Percentiles rank a stretch among this genome's conserved stretches.
Evolutionary conservation across 2,113 vertebrate genomes (phyloP).

Genomic region (Tachuris rubrigastra): DNA sequence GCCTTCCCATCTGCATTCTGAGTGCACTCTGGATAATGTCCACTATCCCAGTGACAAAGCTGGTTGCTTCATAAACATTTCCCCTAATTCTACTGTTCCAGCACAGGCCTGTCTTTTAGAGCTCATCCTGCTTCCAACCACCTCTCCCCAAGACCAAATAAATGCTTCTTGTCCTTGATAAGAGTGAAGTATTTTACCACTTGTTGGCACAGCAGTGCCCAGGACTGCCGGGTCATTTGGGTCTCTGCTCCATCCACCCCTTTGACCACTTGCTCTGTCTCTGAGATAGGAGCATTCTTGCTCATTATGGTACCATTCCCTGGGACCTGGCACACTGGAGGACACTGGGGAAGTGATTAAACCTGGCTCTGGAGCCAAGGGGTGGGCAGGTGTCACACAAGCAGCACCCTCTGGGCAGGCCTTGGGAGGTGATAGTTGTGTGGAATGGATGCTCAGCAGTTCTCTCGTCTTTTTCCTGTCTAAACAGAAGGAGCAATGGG

Average conservation of each 20-base stretch:
- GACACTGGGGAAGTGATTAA: neutral
- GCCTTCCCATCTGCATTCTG: neutral
- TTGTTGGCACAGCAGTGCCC: neutral
- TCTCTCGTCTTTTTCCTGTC: neutral
- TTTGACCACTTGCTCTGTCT: neutral
- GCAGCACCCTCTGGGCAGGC: neutral
- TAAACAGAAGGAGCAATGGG: neutral
- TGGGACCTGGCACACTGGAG: fast-evolving
- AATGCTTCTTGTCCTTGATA: neutral
- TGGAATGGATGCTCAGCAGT: neutral
- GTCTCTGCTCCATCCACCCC: neutral
- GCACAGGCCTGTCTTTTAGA: neutral
- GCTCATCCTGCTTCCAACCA: neutral
- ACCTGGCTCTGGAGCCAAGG: neutral
- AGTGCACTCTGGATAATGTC: neutral
- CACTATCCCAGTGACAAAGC: neutral
- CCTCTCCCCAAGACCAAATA: neutral
- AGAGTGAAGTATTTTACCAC: neutral
- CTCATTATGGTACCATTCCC: neutral
- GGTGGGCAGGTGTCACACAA: neutral
- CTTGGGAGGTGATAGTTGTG: fast-evolving
- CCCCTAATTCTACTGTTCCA: neutral
- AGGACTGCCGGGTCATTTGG: neutral
- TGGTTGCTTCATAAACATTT: neutral
- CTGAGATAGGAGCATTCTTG: neutral